These are phyloP conservation scores for Phyllotreta cruciferae DNA, from an alignment of 2,888 invertebrate species.

Conservation along the genomic window DNA sequence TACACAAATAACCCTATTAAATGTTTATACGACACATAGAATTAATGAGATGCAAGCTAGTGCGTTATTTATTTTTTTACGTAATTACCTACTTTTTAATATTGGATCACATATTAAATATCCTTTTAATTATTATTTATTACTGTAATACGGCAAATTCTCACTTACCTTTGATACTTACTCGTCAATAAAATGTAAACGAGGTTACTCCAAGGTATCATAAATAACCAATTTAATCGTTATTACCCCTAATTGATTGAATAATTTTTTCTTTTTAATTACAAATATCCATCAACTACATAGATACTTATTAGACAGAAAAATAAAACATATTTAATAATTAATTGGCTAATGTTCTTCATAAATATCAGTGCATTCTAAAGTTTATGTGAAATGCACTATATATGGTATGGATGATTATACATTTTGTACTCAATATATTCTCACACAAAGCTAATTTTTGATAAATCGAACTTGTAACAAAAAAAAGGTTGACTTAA, in stretches of 20 bases:
- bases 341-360: too few relatives aligned
- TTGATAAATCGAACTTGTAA: too few relatives aligned
- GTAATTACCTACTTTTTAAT: slow-evolving; percentile 37
- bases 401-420: too few relatives aligned
- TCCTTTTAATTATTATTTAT: slow-evolving; percentile 35
- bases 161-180: slow-evolving; percentile 35
- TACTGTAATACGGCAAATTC: slow-evolving; percentile 33
- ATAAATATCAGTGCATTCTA: too few relatives aligned
- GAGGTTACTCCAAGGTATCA: slow-evolving; percentile 29
- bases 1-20: slow-evolving; percentile 42
- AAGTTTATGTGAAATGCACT: too few relatives aligned
- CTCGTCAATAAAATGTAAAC: slow-evolving; percentile 27
- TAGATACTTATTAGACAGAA: background rate
- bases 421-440: too few relatives aligned
- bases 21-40: slow-evolving; percentile 41
- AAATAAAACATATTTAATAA: slow-evolving; percentile 3
- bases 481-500: too few relatives aligned
- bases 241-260: slow-evolving; percentile 20
- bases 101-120: slow-evolving; percentile 39
- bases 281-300: slow-evolving; percentile 1
- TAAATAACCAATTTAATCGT: slow-evolving; percentile 18
- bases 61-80: slow-evolving; percentile 35
- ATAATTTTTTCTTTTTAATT: slow-evolving; percentile 13
- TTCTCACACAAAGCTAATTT: too few relatives aligned
- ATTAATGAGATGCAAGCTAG: slow-evolving; percentile 36